Base-by-base conservation (phyloP, 2,797 vertebrate genomes). In the Chromis chromis region DNA sequence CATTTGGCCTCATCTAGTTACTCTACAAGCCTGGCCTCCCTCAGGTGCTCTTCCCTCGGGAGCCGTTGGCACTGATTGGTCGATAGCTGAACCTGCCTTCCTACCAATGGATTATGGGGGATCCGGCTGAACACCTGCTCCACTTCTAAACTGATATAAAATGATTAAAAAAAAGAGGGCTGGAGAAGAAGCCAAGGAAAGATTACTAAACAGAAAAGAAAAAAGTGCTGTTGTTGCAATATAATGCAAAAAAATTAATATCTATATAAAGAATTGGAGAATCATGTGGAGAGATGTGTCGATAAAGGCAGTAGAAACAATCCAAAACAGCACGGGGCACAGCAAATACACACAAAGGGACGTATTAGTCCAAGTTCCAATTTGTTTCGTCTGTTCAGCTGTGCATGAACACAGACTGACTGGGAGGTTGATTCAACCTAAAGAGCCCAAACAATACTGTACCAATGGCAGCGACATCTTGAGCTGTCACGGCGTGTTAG, bases 401-500 rank as follows among this genome's bases (percentile, higher is more conserved):
- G 80, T 44, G 80, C 85, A 68, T 87, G 66, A 89, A 72, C n/a
- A 56, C 58, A 59, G 70, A 78, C 48, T 28, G 59, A 88, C 72
- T 65, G 69, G 71, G 63, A 83, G 73, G 53, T 58, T 64, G 74
- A 83, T 69, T 79, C 80, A 83, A 74, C 56, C 69, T 81, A 74
- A 65, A 81, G 78, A 80, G 69, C 61, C 52, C 68, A 63, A 65
- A 91, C 87, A 91, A 91, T 88, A 85, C 87, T 82, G 81, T 85
- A 88, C 65, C 75, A 72, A 76, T 17, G 66, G 83, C 66, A 54
- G 78, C 48, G 55, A 84, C 91, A 91, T 92, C 89, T 91, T 88
- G 90, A 83, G 81, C 90, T 90, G 93, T 93, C 93, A 90, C 3
- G 62, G 48, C 76, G 21, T 11, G 88, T 94, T 94, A 94, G 83